Evolutionary conservation across 2,888 invertebrate genomes (phyloP), one percentile per base, ranked within the genome.

Genomic region (Nomada goodeniana): DNA sequence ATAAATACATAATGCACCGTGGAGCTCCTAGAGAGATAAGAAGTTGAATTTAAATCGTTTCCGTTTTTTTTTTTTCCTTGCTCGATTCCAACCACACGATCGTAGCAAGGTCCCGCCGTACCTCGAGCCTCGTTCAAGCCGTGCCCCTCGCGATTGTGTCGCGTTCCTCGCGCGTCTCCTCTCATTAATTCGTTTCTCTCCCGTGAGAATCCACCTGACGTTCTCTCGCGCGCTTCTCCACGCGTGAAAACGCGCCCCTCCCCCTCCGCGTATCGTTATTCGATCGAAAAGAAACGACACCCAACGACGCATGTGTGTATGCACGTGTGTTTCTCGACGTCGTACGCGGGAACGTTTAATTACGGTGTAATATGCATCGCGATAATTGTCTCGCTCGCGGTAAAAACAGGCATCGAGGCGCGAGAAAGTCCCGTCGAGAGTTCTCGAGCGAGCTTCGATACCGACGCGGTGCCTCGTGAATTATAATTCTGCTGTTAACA

Each of bases 121-220:
- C 63, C 23, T 29, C 2, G 13, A 60, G 23, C 53, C 15, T 26
- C 3, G 59, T 36, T 29, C 36, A 29, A 36, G 11, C 11, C 44
- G 55, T 26, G 29, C 1, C 23, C 1, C 23, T 2, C 26, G 15
- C 73, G 64, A 59, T 50, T 57, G 80, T 84, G 74, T 81, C 83
- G 75, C 84, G 84, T 84, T 60, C 69, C 85, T 3, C 85, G 84
- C 85, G 81, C 87, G 88, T 72, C 86, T 81, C 82, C 77, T 90
- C 89, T 89, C 89, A 87, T 90, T 90, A 90, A 90, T 86, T 87
- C 23, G 23, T 89, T 87, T 89, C 89, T 86, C 88, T 71, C 79
- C 84, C 88, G 86, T 88, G 90, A 85, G 90, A 90, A 91, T 88
- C 80, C 60, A 65, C 73, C 78, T 61, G 64, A 63, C 77, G 73